Evolutionary conservation across 2,888 invertebrate genomes (phyloP).

Genomic region (Drosophila cognata): DNA sequence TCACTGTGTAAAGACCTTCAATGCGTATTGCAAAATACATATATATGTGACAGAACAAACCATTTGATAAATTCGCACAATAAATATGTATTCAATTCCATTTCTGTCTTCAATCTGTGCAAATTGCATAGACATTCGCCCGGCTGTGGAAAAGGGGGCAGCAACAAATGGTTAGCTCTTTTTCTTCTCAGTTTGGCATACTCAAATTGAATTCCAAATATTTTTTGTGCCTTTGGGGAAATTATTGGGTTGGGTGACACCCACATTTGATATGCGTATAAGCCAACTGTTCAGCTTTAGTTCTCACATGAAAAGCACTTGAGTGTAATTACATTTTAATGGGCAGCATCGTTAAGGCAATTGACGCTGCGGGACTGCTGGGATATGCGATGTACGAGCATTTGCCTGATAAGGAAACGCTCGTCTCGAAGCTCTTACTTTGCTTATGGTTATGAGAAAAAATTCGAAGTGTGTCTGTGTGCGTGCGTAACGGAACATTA

Average conservation of each 20-base stretch:
- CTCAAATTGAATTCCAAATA: constrained; percentile 31
- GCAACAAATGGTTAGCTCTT: constrained; percentile 20
- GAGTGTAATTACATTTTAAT: constrained; percentile 53
- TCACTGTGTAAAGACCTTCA: neutral
- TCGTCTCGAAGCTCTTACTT: constrained; percentile 3
- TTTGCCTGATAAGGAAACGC: constrained; percentile 24
- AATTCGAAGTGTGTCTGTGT: neutral
- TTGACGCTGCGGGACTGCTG: constrained; percentile 53
- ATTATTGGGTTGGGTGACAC: neutral
- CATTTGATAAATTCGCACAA: neutral
- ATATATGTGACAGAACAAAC: too few species aligned
- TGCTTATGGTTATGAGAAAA: constrained; percentile 26
- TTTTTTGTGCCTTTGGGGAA: neutral
- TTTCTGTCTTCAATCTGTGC: constrained; percentile 10
- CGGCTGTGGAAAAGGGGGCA: neutral
- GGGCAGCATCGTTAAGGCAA: constrained; percentile 47
- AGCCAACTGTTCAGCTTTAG: constrained; percentile 28
- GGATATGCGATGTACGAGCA: constrained; percentile 8
- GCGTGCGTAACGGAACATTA: constrained; percentile 62
- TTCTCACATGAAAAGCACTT: constrained; percentile 29
- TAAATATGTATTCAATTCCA: neutral
- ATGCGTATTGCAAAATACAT: neutral
- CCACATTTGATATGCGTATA: neutral
- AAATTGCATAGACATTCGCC: constrained; percentile 22
- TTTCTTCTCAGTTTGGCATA: neutral